Evolutionary conservation across 2,888 invertebrate species (phyloP), one percentile per base, ranked within the genome.

Genomic region (Pelosia muscerda): DNA sequence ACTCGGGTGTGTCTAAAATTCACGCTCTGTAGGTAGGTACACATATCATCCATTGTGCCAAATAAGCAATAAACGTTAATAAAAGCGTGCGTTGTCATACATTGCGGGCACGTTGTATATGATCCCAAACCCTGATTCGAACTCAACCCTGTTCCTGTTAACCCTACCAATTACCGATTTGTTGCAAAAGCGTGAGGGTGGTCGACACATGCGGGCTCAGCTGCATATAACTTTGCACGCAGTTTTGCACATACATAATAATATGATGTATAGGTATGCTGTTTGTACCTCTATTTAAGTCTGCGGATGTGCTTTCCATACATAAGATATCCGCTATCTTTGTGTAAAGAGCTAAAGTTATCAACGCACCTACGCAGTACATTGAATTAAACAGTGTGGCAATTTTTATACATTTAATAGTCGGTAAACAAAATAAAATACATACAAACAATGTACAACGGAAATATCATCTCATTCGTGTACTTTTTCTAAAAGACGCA

Each of bases 121-220:
- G 70, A 71, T 62, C 68, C 65, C 72, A 61, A 78, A 69, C 65
- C 69, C 71, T 69, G 63, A 62, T 65, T 38, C 63, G 53, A 68
- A 66, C 69, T 54, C 65, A 77, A 78, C 81, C 79, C 75, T 68
- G 69, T 71, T 65, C 62, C 68, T 75, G 71, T 71, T 67, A 76
- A 74, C 69, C 74, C 72, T 73, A 76, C 65, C 70, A 71, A 79
- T 75, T 79, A 77, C 72, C 71, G 71, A 79, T 81, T 81, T 86
- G 86, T 86, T 88, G 87, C 87, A 77, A 85, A 84, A 82, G 76
- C 81, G 81, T 83, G 84, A 86, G 93, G 93, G 94, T 92, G 93
- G 93, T 90, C 92, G 84, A 74, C 66, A 60, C 76, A 94, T 94
- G 94, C 94, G 94, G 94, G 94, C 88, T 88, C 93, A 93, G 92